Evolutionary conservation across 1,140 invertebrate species (phyloP), one percentile per base, ranked within the genome.

Genomic region (Drosophila asahinai): DNA sequence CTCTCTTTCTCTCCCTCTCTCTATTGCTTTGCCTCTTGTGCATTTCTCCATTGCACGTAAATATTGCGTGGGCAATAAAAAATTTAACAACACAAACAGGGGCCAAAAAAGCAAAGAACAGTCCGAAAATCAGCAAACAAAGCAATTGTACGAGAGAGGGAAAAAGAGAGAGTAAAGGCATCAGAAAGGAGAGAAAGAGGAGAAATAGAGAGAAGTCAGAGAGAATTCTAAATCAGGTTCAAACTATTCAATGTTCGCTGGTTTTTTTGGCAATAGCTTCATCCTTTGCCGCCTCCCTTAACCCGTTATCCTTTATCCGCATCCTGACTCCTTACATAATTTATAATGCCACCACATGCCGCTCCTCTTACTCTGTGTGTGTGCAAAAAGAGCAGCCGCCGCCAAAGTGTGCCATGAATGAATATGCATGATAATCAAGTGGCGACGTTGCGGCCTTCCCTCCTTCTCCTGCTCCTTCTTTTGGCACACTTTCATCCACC

Each of bases 21-120:
- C 4, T 40, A 47, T 45, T 17, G 42, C 15, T 14, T 9, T 15
- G 12, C 27, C 5, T 9, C 60, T 15, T 45, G 15, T 57, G 27
- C 38, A 43, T 48, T 80, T 60, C 52, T 45, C 55, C 63, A 71
- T 57, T 71, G 86, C 83, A 89, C 83, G 81, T 87, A 89, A 63
- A 83, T 77, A 70, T 77, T 77, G 77, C 49, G 49, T 47, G 45
- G 68, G 72, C 54, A 83, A 89, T 87, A 89, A 89, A 89, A 86
- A 81, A 74, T 89, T 71, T 89, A 87, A 83, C 77, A 89, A 77
- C 84, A 36, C 62, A 19, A 80, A 67, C 48, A 61, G 47, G 60
- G 22, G 33, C 51, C 60, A 78, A 73, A 63, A 67, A 55, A 73
- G 33, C 30, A 12, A 22, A 38, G 12, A 25, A 42, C 55, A 77